Conservation (phyloP, 2,113 vertebrate genomes). For the Hippopotamus amphibius region DNA sequence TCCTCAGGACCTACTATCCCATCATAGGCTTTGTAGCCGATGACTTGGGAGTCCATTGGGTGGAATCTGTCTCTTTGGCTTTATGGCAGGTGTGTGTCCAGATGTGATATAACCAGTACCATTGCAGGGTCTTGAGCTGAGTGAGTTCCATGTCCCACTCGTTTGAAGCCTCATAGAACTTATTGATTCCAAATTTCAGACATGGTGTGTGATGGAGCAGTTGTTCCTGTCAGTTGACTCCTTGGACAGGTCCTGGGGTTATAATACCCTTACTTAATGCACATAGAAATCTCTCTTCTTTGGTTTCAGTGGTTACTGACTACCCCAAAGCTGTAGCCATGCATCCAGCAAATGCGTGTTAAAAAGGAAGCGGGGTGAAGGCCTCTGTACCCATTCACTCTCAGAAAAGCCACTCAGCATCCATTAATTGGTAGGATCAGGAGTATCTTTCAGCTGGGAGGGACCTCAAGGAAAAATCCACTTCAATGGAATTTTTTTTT, state of each 20-base stretch:
- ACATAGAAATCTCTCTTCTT: background rate
- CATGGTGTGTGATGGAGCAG: background rate
- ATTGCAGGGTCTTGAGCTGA: background rate
- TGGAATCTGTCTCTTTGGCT: background rate
- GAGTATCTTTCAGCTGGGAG: background rate
- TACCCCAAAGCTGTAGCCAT: background rate
- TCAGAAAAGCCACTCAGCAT: background rate
- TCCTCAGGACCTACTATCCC: background rate
- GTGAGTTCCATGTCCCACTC: background rate
- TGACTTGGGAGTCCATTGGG: background rate
- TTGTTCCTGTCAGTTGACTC: background rate
- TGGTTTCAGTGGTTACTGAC: background rate
- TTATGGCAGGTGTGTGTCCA: background rate
- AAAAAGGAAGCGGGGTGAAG: background rate
- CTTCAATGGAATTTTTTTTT: background rate
- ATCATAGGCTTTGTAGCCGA: background rate
- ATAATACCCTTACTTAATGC: background rate
- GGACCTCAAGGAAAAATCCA: background rate
- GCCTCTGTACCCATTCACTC: background rate
- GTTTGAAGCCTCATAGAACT: background rate
- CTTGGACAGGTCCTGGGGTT: background rate
- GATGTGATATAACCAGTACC: background rate
- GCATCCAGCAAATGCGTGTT: background rate
- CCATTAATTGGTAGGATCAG: background rate
- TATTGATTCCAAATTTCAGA: constrained; percentile 1